Evolutionary conservation across 2,797 vertebrate species (phyloP), one percentile per base, ranked within the genome.

Genomic region (Syngnathus rostellatus): DNA sequence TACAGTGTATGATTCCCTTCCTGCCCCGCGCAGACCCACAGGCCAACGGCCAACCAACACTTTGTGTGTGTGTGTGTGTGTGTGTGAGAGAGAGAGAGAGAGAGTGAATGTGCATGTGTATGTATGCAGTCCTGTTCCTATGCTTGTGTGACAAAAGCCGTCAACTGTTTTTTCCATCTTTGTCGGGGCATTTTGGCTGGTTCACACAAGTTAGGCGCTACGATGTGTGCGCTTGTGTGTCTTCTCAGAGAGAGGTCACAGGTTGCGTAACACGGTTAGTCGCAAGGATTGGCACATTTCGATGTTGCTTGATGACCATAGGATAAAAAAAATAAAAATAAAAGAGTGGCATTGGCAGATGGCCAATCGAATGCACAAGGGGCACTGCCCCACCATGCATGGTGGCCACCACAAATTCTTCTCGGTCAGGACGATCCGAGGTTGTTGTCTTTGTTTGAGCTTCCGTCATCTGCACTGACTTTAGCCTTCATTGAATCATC

Each of bases 1-100:
- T 91, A 91, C 87, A 88, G 88, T 89, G 84, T 90, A 90, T 89
- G 84, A 89, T 89, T 89, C 87, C 85, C 89, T 91, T 92, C 91
- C 90, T 91, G 88, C 87, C 83, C 86, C 77, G 83, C 81, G 71
- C 83, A 85, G 88, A 85, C 87, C 86, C 77, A 75, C 80, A 85
- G 85, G 86, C 89, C 85, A 83, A 72, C 67, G 77, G 87, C 83
- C 83, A 83, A 73, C 70, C 80, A 82, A 81, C 70, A 77, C 55
- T 74, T 63, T 77, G 76, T 74, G 74, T 76, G 58, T 72, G 68
- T 64, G 66, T 61, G 57, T 65, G 74, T 61, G 67, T 69, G 57
- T 45, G 11, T 12, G 3, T 45, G 43, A 14, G 11, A 23, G 53
- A 55, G 23, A 14, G 53, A 25, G 53, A 11, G 21, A 5, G 2